Evolutionary conservation across 2,797 vertebrate genomes (phyloP), one percentile per base, ranked within the genome.

Genomic region (Gambusia yucatana): DNA sequence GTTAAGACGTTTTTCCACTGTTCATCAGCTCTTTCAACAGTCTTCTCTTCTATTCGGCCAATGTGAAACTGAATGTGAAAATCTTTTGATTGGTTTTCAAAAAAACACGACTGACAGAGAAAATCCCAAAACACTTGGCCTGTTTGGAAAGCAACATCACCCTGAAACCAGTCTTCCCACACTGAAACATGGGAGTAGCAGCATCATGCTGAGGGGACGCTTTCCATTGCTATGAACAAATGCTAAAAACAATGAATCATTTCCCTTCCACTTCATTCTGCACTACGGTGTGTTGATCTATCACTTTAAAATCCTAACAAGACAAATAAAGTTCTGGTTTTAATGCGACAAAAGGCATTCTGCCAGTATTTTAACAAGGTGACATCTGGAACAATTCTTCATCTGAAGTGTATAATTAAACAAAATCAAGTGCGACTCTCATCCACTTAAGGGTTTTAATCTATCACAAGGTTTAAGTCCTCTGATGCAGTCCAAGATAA

Each of bases 341-440:
- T 17, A 14, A 16, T 33, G 28, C 14, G 5, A 61, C 30, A 17
- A 61, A 61, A 61, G 28, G n/a, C 4, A 46, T 17, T 55, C 82
- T 78, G 79, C 52, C 30, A 83, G 55, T 73, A 61, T 25, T 41
- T 14, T 76, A 78, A 61, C 63, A 63, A 72, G 57, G 78, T 80
- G 71, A 75, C 67, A 75, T 76, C 44, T 74, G 7, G 6, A 30
- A 47, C 73, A 30, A n/a, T 70, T 76, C 47, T 77, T 74, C 65
- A 75, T 76, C 59, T 4, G 25, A 0, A 20, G 39, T 33, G 57
- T 17, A 75, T 80, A 85, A 39, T 47, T 46, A 47, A 57, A 17
- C 8, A 41, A 74, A 74, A 43, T 7, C 48, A 55, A 25, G 11
- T 39, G 25, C 1, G 3, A 22, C n/a, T 33, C 63, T 65, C 3